Base-by-base conservation (phyloP, 2,888 invertebrate genomes). In the Blastobasis adustella region DNA sequence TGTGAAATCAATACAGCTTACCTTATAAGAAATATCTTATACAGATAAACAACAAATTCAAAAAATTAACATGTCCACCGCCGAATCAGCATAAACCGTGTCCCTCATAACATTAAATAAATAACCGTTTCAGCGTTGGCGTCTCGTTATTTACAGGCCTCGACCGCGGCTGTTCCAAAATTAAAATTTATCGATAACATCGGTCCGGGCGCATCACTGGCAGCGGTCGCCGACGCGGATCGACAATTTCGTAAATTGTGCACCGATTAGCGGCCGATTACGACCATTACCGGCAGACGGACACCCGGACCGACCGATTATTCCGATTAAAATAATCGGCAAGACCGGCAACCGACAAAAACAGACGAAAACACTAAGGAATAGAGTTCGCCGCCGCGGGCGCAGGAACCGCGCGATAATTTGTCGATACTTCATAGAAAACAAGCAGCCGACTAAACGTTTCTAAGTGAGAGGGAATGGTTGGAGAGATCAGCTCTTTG, bases 201-300 rank as follows among this genome's bases (percentile, higher is more conserved):
- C 67, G 67, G 81, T 68, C 61, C 54, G 52, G 54, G 56, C 63
- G 59, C 83, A 76, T 59, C 85, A 75, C 83, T 81, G 77, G 62
- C 54, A 67, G 72, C 80, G 78, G 79, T 79, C 78, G 84, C 82
- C 84, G 86, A 82, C 86, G 85, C 80, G 83, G 83, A 79, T 83
- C 82, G 78, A 87, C 86, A 86, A 88, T 88, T 88, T 88, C 70
- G 87, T 87, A 88, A 88, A 88, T 88, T 84, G 86, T 85, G 76
- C 79, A 65, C 83, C 87, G 87, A 87, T 88, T 87, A 88, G 87
- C 86, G 85, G 71, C 71, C 86, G 86, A 85, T 87, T 87, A 88
- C 87, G 82, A 74, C 79, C 73, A 85, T 87, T 87, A 87, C 83
- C 70, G 82, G 71, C 82, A 79, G 83, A 79, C 86, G 84, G 82